Base-by-base conservation (phyloP, 92 coral and sea anemone genomes). In the Diadumene lineata region DNA sequence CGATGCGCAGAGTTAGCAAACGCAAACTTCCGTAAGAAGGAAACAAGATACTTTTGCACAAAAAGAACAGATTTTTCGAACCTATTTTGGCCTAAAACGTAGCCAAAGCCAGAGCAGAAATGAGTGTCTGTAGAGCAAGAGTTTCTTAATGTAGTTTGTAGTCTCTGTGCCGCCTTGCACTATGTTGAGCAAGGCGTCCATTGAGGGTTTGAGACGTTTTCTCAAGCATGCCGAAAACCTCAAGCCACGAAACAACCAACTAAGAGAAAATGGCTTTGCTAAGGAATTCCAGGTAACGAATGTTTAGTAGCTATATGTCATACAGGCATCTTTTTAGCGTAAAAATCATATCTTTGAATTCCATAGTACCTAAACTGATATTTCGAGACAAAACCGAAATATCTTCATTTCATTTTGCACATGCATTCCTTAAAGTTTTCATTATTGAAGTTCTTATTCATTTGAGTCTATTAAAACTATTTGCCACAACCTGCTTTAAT, bases 281-380 rank as follows among this genome's bases (percentile, higher is more conserved):
- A 80, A 81, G 56, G 98, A 94, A 77, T 94, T 94, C 77, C 94
- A 81, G 92, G 98, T 94, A 75, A 55, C 29, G 32, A n/a, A n/a
- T n/a, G n/a, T n/a, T n/a, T n/a, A n/a, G n/a, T n/a, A n/a, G n/a
- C n/a, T n/a, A n/a, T n/a, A n/a, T n/a, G n/a, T n/a, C n/a, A n/a
- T n/a, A n/a, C n/a, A n/a, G n/a, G n/a, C n/a, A n/a, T n/a, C n/a
- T n/a, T n/a, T n/a, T n/a, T n/a, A n/a, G n/a, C n/a, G n/a, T n/a
- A n/a, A n/a, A n/a, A n/a, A n/a, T n/a, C n/a, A n/a, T n/a, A n/a
- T n/a, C n/a, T n/a, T n/a, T n/a, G n/a, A n/a, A n/a, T 53, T 53
- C 60, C 4, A 4, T 38, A 13, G 13, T 38, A 13, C 6, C 13
- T 38, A 4, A 38, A 38, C 48, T 6, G 6, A 38, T 38, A 38